phyloP scores from a whole-genome alignment of 2,797 vertebrate species.

The Malurus splendens region DNA sequence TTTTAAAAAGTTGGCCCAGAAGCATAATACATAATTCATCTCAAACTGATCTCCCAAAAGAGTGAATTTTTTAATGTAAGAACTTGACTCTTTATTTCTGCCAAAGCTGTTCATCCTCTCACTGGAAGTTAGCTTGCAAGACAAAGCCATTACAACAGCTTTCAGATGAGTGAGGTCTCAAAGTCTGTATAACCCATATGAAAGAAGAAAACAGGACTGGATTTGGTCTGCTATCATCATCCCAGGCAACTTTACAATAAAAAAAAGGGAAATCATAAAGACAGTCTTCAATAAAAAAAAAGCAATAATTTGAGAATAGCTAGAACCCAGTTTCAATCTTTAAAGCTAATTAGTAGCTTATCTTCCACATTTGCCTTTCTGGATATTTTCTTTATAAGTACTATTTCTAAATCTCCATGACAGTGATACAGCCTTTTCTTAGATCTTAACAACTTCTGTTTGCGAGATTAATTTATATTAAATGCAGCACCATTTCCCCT shows the following conservation, averaged over 20 bases:
- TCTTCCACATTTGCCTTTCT: neutral
- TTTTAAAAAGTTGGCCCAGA: neutral
- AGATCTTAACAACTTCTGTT: neutral
- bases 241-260: neutral
- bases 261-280: neutral
- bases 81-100: conserved; percentile 6
- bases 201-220: neutral
- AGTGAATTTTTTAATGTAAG: neutral
- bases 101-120: conserved; percentile 6
- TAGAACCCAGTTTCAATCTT: neutral
- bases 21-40: conserved; percentile 28
- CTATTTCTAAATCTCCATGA: neutral
- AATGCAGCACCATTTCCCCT: neutral
- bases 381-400: neutral
- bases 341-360: neutral
- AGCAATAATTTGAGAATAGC: neutral
- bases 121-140: neutral
- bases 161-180: neutral
- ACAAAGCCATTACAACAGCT: neutral
- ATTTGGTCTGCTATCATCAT: neutral
- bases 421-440: neutral
- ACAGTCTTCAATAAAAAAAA: neutral
- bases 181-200: neutral
- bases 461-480: neutral
- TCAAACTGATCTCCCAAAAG: conserved; percentile 7